These are phyloP conservation scores for Lasioglossum marginatum DNA, from an alignment of 2,888 invertebrate genomes.

Conservation along the genomic window DNA sequence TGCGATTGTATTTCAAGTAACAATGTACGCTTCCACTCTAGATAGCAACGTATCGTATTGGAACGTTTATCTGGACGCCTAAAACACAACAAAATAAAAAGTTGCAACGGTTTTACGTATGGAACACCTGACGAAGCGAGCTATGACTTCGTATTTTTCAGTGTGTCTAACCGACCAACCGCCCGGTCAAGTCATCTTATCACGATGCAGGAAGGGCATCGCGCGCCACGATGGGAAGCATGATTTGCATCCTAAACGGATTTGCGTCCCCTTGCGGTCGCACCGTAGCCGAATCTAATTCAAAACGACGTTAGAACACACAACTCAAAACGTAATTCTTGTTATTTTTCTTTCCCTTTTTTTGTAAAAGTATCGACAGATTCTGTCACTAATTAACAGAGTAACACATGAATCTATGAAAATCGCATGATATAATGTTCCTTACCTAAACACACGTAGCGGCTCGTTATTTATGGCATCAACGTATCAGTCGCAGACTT, in stretches of 20 bases:
- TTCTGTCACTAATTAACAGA: background rate
- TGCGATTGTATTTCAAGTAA: conserved; percentile 47
- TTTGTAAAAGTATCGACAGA: background rate
- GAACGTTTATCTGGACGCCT: conserved; percentile 9
- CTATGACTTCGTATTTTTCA: background rate
- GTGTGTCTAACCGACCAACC: conserved; percentile 7
- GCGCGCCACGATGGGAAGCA: conserved; percentile 25
- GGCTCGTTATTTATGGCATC: conserved; percentile 22
- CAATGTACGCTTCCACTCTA: conserved; percentile 32
- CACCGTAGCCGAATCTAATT: conserved; percentile 42
- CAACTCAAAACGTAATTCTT: conserved; percentile 18
- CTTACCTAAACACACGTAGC: conserved; percentile 56
- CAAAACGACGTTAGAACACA: conserved; percentile 40
- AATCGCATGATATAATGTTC: conserved; percentile 34
- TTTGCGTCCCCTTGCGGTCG: conserved; percentile 32
- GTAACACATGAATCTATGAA: conserved; percentile 14
- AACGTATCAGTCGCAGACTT: conserved; percentile 31
- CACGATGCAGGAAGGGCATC: conserved; percentile 40
- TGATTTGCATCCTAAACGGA: conserved; percentile 33
- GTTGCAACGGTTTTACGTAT: conserved; percentile 15
- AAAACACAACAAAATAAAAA: conserved; percentile 26
- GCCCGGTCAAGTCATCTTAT: conserved; percentile 42
- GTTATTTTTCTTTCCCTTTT: background rate
- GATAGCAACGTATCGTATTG: conserved; percentile 14
- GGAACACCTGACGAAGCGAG: conserved; percentile 22